These are phyloP conservation scores for Protobothrops mucrosquamatus DNA, from an alignment of 2,113 vertebrate species.

Conservation along the genomic window DNA sequence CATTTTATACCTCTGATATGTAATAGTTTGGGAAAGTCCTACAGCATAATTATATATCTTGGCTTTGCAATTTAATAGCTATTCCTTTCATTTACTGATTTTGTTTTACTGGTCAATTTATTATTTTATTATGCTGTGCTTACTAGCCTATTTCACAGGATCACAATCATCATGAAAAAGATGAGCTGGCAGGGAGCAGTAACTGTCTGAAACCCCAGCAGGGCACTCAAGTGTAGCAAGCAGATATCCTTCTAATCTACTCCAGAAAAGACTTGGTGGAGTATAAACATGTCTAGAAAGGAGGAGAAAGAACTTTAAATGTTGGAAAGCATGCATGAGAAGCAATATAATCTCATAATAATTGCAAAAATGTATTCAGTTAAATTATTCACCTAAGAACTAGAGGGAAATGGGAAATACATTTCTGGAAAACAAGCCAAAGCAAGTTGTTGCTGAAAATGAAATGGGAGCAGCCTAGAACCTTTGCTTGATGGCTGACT, in stretches of 20 bases:
- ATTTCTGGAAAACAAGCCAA: neutral
- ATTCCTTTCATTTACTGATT: conserved; percentile 65
- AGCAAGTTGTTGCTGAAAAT: neutral
- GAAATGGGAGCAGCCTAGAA: neutral
- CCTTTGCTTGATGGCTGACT: neutral
- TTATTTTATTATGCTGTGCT: conserved; percentile 50
- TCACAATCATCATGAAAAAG: conserved; percentile 17
- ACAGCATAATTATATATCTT: conserved; percentile 61
- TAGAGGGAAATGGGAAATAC: neutral
- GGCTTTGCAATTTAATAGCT: conserved; percentile 64
- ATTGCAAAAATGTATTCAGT: neutral
- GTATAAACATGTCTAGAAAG: neutral
- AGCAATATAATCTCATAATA: neutral
- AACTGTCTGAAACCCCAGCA: neutral
- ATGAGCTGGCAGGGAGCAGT: conserved; percentile 3
- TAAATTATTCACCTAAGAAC: neutral
- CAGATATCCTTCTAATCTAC: neutral
- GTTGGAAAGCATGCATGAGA: neutral
- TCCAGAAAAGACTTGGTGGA: neutral
- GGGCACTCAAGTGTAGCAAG: neutral
- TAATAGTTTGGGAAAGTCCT: conserved; percentile 64
- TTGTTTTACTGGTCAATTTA: conserved; percentile 62
- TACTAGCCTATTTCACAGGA: conserved; percentile 30
- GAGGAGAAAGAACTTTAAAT: neutral
- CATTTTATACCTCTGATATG: conserved; percentile 64